Evolutionary conservation across 2,797 vertebrate species (phyloP).

Genomic region (Peromyscus melanophrys): DNA sequence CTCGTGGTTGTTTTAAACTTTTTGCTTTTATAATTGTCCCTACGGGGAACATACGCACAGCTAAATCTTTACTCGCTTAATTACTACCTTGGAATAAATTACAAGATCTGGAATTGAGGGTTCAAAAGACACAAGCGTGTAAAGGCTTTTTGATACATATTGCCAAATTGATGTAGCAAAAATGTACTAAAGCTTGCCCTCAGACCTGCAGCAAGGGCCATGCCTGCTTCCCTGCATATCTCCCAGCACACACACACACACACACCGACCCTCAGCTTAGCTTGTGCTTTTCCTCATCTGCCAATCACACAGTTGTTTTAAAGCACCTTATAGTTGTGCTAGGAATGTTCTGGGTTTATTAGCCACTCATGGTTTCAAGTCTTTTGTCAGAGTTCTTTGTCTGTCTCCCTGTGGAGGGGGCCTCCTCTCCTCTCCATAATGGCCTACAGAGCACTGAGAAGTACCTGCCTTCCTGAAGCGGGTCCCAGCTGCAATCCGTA

Average conservation of each 20-base stretch:
- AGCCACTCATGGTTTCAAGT: conserved; percentile 52
- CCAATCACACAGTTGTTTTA: background rate
- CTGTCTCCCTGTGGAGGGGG: background rate
- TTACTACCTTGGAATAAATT: conserved; percentile 75
- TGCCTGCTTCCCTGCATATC: background rate
- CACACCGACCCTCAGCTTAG: background rate
- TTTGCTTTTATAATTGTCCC: conserved; percentile 70
- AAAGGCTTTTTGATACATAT: conserved; percentile 49
- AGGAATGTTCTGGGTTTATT: conserved; percentile 50
- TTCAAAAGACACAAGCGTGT: conserved; percentile 52
- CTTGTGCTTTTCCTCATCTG: conserved; percentile 50
- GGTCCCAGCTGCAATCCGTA: conserved; percentile 48
- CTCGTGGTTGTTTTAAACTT: conserved; percentile 39
- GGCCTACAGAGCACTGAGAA: conserved; percentile 45
- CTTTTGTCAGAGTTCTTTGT: conserved; percentile 73
- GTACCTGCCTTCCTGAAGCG: conserved; percentile 70
- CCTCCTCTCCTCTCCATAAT: conserved; percentile 42
- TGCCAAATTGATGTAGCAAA: conserved; percentile 61
- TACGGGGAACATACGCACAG: conserved; percentile 67
- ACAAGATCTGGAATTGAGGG: conserved; percentile 37
- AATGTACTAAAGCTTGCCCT: conserved; percentile 15
- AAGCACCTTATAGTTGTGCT: background rate
- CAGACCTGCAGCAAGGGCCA: background rate
- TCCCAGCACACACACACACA: background rate
- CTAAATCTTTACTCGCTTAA: conserved; percentile 76